A percentile compares a stretch with the other conserved stretches of the same genome.
phyloP scores from a whole-genome alignment of 2,797 vertebrate genomes.

The Acanthopagrus latus region DNA sequence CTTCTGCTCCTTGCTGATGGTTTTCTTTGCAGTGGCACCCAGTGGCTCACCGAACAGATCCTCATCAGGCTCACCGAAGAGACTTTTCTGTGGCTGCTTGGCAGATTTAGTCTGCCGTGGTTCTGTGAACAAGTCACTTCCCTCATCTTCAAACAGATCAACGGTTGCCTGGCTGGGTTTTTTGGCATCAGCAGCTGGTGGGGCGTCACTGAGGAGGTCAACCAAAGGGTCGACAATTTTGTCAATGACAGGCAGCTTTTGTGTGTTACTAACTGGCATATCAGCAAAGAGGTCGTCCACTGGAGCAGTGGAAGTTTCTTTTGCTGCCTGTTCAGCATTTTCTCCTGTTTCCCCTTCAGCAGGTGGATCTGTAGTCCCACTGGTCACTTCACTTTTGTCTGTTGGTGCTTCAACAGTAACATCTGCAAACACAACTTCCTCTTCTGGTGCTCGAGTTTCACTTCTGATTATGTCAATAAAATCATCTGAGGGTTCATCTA shows the following conservation, averaged over 20 bases:
- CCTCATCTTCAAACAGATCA: conserved; percentile 77
- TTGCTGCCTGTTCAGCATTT: conserved; percentile 37
- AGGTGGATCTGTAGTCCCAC: conserved; percentile 11
- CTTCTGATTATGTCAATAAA: conserved; percentile 76
- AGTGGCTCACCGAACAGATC: conserved; percentile 77
- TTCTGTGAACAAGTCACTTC: conserved; percentile 73
- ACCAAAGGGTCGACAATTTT: conserved; percentile 63
- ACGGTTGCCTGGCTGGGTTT: conserved; percentile 38
- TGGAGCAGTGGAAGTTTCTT: conserved; percentile 40
- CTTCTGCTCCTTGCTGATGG: conserved; percentile 48
- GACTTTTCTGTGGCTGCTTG: conserved; percentile 71
- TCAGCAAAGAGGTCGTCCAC: conserved; percentile 53
- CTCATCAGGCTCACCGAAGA: conserved; percentile 76
- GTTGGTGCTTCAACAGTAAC: conserved; percentile 29
- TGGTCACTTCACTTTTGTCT: conserved; percentile 33
- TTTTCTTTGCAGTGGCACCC: conserved; percentile 69
- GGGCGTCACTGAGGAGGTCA: conserved; percentile 52
- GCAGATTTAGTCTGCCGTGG: conserved; percentile 51
- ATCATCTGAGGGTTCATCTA: conserved; percentile 64
- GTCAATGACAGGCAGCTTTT: conserved; percentile 8
- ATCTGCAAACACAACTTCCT: conserved; percentile 46
- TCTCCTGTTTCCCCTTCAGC: conserved; percentile 27
- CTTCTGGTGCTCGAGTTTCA: conserved; percentile 55
- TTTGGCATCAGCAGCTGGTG: conserved; percentile 23
- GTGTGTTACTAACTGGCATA: not conserved